Evolutionary conservation across 1,140 invertebrate species (phyloP), one percentile per base, ranked within the genome.

Genomic region (Marisa cornuarietis): DNA sequence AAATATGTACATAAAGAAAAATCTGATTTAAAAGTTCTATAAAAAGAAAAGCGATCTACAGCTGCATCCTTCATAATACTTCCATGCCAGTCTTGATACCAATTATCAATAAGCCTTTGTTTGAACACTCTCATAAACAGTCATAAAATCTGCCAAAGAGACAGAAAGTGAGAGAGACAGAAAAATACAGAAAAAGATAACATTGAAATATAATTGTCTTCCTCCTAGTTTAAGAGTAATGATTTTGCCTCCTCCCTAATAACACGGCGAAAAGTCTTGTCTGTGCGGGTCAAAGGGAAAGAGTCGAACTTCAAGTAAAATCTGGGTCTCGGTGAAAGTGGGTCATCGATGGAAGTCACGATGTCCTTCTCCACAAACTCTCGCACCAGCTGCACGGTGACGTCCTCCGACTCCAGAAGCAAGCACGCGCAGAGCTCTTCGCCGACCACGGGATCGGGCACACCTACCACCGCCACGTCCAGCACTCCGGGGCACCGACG

Each of bases 401-500:
- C 20, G 18, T 49, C 13, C 51, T 73, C 49, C 49, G 71, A 73
- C 51, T 73, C 71, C 51, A 73, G n/a, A 5, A 73, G 1, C n/a
- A 76, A n/a, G 24, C 58, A 63, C 20, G 74, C 74, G 26, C 74
- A 76, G 18, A 76, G 20, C 63, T 76, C 74, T 24, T 76, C 74
- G 74, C 62, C 24, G 24, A 76, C 52, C 24, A 63, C n/a, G 14
- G 58, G 58, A 24, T 76, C 74, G 6, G 74, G 74, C 13, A 76
- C 58, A 14, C 74, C 74, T 22, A 62, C 24, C n/a, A 76, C 61
- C 0, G 62, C 14, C 13, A 61, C 76, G 3, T 78, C 76, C 31
- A 14, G 1, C 6, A 78, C 76, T 20, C 76, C 76, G 4, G 76
- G 76, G 26, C 76, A 78, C 11, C 14, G 18, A 13, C 51, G 20